Base-by-base conservation (phyloP, 2,888 invertebrate species). In the Acrocera orbiculus region DNA sequence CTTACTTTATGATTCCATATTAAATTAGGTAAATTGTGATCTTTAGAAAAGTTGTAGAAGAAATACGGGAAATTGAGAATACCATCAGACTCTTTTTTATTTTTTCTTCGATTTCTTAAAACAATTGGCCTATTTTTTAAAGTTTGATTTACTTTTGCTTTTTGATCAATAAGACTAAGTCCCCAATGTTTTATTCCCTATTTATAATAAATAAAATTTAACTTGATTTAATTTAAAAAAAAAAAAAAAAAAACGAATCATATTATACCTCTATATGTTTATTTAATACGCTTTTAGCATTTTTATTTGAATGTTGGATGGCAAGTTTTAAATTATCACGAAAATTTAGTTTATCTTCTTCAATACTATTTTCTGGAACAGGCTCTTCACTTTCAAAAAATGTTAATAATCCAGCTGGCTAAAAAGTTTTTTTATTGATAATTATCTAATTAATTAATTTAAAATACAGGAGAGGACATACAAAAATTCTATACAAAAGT, bases 1-100 rank as follows among this genome's bases (percentile, higher is more conserved):
- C 53, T 54, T 48, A 83, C 85, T 61, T 92, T 93, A 53, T 92
- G 92, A 59, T 98, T 99, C 98, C 98, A 99, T 50, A 98, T 92
- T 25, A 99, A 69, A 64, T 96, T 93, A 1, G 96, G 89, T 56
- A 89, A 70, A 36, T 86, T 79, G 55, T 96, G 96, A 63, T 98
- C 93, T 52, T 75, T 74, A 51, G 75, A 75, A 62, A 98, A 98
- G 61, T 89, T 83, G 61, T 86, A 89, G 63, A 90, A 96, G 65
- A 98, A 95, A 44, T 89, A 66, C 32, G 76, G 72, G 86, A 61
- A 47, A 48, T 61, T 61, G 13, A 58, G 45, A 33, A 58, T 43
- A 10, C 45, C 42, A 14, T 61, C 61, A 1, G 48, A 46, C 13
- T 48, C 53, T 40, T 58, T 58, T 45, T 61, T 61, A 34, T 57